Conservation (phyloP, 2,113 vertebrate species). For the Paramisgurnus dabryanus region DNA sequence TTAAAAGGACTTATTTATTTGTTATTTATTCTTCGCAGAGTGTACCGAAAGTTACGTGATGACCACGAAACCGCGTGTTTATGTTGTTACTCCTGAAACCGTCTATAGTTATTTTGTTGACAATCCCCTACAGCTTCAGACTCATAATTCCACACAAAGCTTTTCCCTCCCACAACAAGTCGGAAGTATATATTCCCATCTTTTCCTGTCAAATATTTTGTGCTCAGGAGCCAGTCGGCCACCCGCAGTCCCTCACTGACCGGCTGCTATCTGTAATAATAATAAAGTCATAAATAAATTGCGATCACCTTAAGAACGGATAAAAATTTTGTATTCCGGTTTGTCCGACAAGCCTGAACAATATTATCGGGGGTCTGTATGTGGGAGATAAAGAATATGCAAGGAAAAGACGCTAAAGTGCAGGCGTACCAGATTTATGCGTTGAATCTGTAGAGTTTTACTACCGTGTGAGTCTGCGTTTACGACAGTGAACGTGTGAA, state of each 20-base stretch:
- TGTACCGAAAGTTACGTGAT: no score
- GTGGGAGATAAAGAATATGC: neutral
- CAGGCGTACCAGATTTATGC: neutral
- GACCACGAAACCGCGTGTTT: no score
- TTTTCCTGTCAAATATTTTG: neutral
- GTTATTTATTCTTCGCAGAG: no score
- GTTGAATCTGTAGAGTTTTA: slow-evolving; percentile 20
- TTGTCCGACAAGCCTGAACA: neutral
- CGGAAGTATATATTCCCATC: neutral
- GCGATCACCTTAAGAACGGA: neutral
- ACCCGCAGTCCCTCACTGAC: neutral
- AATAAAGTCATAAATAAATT: neutral
- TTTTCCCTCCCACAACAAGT: neutral
- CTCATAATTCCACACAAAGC: neutral
- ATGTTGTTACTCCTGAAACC: no score
- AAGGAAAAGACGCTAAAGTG: neutral
- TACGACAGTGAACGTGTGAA: neutral
- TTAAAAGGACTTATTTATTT: no score
- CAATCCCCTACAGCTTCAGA: no score
- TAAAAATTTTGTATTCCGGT: neutral
- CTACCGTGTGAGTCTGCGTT: neutral
- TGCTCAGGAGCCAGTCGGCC: neutral
- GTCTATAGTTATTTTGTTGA: no score
- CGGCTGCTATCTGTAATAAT: neutral
- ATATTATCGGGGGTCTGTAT: neutral